phyloP scores from a whole-genome alignment of 2,113 vertebrate species.

The Agapornis roseicollis region DNA sequence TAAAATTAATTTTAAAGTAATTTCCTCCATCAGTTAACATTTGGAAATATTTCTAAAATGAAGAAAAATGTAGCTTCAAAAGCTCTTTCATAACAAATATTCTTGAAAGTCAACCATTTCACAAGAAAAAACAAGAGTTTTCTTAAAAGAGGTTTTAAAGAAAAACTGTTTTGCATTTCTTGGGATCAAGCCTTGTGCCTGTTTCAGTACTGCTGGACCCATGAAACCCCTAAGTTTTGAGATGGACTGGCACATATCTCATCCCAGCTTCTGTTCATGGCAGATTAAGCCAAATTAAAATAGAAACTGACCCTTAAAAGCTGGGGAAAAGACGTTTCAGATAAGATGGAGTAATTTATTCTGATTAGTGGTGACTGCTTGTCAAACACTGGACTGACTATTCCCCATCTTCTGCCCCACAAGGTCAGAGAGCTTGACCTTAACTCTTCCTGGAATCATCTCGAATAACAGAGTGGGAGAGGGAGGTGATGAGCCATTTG shows the following conservation, averaged over 20 bases:
- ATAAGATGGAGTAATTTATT: constrained; percentile 58
- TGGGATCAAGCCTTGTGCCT: not conserved
- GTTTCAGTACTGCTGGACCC: not conserved
- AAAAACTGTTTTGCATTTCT: rapidly evolving
- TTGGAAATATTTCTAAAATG: not conserved
- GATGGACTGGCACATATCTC: not conserved
- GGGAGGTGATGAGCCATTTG: not conserved
- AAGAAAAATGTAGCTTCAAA: not conserved
- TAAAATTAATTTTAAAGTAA: not conserved
- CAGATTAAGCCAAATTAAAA: not conserved
- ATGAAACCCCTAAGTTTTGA: not conserved
- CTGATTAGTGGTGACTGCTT: constrained; percentile 50
- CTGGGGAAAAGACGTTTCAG: constrained; percentile 19
- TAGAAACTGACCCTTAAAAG: constrained; percentile 1
- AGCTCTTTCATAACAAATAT: rapidly evolving
- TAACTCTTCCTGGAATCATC: not conserved
- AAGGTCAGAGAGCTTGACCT: constrained; percentile 44
- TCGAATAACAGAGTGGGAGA: not conserved
- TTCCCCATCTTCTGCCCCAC: constrained; percentile 17
- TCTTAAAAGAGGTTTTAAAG: not conserved
- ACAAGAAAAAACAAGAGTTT: not conserved
- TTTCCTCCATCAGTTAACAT: not conserved
- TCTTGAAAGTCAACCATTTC: not conserved
- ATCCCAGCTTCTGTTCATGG: not conserved
- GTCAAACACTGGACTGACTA: constrained; percentile 47